Evolutionary conservation across 2,113 vertebrate genomes (phyloP).

Genomic region (Brachyhypopomus occidentalis): DNA sequence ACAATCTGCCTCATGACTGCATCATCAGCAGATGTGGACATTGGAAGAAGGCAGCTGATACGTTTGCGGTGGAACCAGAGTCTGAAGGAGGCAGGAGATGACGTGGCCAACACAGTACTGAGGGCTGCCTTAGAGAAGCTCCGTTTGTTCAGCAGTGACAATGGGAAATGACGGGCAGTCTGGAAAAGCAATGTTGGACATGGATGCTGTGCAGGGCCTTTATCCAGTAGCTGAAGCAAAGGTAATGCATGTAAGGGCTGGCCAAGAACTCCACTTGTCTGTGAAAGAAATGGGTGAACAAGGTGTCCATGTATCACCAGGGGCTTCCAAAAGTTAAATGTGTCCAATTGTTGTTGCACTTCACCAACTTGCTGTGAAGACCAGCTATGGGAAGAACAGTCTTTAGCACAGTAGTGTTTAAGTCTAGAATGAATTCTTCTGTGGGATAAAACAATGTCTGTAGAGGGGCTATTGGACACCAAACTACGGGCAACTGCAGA

Average conservation of each 20-base stretch:
- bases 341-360: not conserved
- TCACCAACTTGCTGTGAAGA: conserved; percentile 22
- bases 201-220: not conserved
- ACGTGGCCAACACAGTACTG: conserved; percentile 51
- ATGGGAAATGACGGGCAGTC: not conserved
- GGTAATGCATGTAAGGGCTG: not conserved
- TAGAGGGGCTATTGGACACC: conserved; percentile 1
- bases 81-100: conserved; percentile 51
- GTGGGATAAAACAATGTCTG: not conserved
- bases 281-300: conserved; percentile 3
- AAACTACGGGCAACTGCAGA: conserved; percentile 50
- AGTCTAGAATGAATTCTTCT: conserved; percentile 32
- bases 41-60: conserved; percentile 23
- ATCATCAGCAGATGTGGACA: conserved; percentile 20
- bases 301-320: conserved; percentile 23
- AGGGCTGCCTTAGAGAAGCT: conserved; percentile 43
- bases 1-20: conserved; percentile 39
- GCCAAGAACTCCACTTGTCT: not conserved
- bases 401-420: conserved; percentile 38
- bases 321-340: conserved; percentile 26
- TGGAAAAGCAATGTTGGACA: conserved; percentile 41
- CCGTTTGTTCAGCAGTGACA: conserved; percentile 22
- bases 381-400: not conserved
- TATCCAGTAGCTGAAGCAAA: not conserved
- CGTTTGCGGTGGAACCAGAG: conserved; percentile 42